A percentile compares a stretch with the other conserved stretches of the same genome.
Conservation (phyloP, 2,113 vertebrate species). For the Boleophthalmus pectinirostris region DNA sequence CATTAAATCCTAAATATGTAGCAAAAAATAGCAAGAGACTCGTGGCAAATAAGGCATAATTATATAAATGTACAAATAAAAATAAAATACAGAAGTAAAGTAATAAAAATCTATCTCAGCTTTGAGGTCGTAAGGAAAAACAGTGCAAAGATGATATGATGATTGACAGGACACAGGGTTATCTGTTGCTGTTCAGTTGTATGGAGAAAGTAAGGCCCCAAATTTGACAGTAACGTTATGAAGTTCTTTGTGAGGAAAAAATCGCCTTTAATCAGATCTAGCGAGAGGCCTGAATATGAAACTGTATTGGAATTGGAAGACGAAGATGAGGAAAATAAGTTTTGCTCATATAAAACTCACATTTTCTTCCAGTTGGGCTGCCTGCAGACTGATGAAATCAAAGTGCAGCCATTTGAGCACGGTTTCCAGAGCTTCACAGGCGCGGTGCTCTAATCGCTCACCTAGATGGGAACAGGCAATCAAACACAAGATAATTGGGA, state of each 20-base stretch:
- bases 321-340: slow-evolving; percentile 58
- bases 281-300: slow-evolving; percentile 65
- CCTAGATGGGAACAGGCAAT: slow-evolving; percentile 77
- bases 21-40: too few relatives aligned
- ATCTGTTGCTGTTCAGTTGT: too few relatives aligned
- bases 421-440: slow-evolving; percentile 81
- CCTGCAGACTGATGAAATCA: slow-evolving; percentile 81
- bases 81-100: too few relatives aligned
- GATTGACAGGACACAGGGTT: too few relatives aligned
- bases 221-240: slow-evolving; percentile 71
- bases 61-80: too few relatives aligned
- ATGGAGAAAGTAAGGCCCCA: slow-evolving; percentile 38
- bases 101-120: too few relatives aligned
- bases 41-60: too few relatives aligned
- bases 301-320: slow-evolving; percentile 61
- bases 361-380: slow-evolving; percentile 80
- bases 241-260: slow-evolving; percentile 65
- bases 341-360: slow-evolving; percentile 77
- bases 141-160: too few relatives aligned
- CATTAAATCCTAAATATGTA: too few relatives aligned
- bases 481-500: slow-evolving; percentile 72
- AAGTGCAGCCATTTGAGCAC: slow-evolving; percentile 80
- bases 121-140: too few relatives aligned
- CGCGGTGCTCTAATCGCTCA: slow-evolving; percentile 78
- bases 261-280: slow-evolving; percentile 66